A percentile compares a stretch with the other conserved stretches of the same genome.
phyloP scores from a whole-genome alignment of 1,140 invertebrate genomes.

The Cydia strobilella region DNA sequence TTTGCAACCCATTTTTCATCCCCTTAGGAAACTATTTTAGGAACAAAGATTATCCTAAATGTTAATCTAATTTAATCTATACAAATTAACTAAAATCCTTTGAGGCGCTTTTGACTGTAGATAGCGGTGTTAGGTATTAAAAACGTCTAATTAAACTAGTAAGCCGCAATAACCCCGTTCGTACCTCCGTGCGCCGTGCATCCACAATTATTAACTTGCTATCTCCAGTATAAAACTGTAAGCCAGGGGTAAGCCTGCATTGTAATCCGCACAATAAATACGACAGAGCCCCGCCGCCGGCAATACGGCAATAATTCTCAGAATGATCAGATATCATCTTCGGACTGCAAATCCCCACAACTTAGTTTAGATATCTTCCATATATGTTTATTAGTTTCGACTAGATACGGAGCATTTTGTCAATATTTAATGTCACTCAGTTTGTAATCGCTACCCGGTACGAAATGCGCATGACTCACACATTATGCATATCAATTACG shows the following conservation, averaged over 20 bases:
- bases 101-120: no score
- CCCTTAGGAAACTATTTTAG: no score
- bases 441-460: no score
- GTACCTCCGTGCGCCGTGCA: not conserved
- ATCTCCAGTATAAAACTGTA: slow-evolving; percentile 23
- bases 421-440: not conserved
- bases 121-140: not conserved
- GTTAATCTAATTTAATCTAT: no score
- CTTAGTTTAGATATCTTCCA: slow-evolving; percentile 15
- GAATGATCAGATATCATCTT: slow-evolving; percentile 25
- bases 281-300: slow-evolving; percentile 17
- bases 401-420: not conserved
- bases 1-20: no score
- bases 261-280: slow-evolving; percentile 30
- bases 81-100: no score
- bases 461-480: not conserved
- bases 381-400: slow-evolving; percentile 19
- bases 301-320: slow-evolving; percentile 21
- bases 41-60: no score
- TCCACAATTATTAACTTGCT: slow-evolving; percentile 4
- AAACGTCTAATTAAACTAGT: not conserved
- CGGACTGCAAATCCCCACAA: slow-evolving; percentile 9
- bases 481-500: no score
- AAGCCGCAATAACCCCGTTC: not conserved
- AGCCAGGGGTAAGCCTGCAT: not conserved